These are phyloP conservation scores for Sphyrna mokarran DNA, from an alignment of 2,113 vertebrate species.

Conservation along the genomic window DNA sequence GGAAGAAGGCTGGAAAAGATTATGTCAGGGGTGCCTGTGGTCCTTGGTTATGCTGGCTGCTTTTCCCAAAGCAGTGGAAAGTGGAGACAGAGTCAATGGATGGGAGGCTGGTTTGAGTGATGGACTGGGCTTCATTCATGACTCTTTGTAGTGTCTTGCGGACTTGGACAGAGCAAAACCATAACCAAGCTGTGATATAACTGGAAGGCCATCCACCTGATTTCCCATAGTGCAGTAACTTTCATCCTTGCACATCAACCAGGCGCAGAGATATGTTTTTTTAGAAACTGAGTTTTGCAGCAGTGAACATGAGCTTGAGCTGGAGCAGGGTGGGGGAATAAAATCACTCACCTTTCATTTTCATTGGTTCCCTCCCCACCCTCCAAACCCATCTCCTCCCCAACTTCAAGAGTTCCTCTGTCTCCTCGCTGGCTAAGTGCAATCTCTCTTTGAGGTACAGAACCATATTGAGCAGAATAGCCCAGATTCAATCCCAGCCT, in stretches of 20 bases:
- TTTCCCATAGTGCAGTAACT: background rate
- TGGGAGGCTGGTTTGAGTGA: too few relatives aligned
- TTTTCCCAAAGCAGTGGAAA: too few relatives aligned
- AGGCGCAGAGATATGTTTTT: background rate
- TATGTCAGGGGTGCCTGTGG: too few relatives aligned
- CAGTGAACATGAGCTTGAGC: background rate
- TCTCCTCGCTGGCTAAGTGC: background rate
- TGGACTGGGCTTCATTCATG: too few relatives aligned
- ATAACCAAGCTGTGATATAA: too few relatives aligned
- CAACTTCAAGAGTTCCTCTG: background rate
- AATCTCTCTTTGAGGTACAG: background rate
- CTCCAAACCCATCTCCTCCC: background rate
- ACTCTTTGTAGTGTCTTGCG: too few relatives aligned
- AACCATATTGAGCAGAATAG: background rate
- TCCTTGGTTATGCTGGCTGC: too few relatives aligned
- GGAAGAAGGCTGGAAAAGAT: too few relatives aligned
- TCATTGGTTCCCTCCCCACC: background rate
- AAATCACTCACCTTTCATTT: background rate
- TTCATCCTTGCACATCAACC: background rate
- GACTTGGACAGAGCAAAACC: too few relatives aligned
- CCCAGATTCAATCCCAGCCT: background rate
- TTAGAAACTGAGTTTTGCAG: background rate
- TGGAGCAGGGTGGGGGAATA: background rate
- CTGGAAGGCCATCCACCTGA: background rate
- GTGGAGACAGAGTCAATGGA: too few relatives aligned